These are phyloP conservation scores for Pachymerium ferrugineum DNA, from an alignment of 2,888 invertebrate species.

Conservation along the genomic window DNA sequence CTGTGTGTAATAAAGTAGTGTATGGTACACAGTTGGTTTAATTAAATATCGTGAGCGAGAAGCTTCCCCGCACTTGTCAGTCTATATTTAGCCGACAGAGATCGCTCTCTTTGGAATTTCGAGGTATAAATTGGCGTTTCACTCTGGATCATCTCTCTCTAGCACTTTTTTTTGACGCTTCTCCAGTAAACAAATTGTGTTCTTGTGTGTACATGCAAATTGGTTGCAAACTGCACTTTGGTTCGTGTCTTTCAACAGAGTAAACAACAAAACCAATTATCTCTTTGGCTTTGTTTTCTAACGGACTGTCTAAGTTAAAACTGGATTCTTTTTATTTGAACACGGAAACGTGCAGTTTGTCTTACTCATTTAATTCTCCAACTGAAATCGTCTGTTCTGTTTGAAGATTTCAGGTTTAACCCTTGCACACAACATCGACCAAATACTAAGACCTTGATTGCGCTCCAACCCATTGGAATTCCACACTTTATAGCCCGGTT, in stretches of 20 bases:
- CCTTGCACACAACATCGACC: neutral
- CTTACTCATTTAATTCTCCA: neutral
- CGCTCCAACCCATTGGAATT: neutral
- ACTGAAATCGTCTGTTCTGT: too few species aligned
- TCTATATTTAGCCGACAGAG: neutral
- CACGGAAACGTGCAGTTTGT: neutral
- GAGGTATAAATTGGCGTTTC: neutral
- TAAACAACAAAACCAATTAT: neutral
- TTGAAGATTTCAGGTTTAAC: neutral
- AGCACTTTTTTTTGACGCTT: neutral
- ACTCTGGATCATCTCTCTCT: neutral
- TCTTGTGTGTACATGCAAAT: neutral
- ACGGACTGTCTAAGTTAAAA: too few species aligned
- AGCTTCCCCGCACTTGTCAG: neutral
- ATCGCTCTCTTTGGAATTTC: constrained; percentile 9
- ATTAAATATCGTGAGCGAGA: neutral
- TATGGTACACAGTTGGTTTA: constrained; percentile 15
- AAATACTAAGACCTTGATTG: constrained; percentile 9
- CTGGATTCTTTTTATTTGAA: neutral
- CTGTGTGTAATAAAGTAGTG: constrained; percentile 7
- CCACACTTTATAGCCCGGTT: neutral
- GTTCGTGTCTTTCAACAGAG: neutral
- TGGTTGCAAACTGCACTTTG: neutral
- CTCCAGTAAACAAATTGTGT: neutral
- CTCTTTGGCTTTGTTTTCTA: neutral